Conservation (phyloP, 1,140 invertebrate genomes). For the Drosophila biarmipes region DNA sequence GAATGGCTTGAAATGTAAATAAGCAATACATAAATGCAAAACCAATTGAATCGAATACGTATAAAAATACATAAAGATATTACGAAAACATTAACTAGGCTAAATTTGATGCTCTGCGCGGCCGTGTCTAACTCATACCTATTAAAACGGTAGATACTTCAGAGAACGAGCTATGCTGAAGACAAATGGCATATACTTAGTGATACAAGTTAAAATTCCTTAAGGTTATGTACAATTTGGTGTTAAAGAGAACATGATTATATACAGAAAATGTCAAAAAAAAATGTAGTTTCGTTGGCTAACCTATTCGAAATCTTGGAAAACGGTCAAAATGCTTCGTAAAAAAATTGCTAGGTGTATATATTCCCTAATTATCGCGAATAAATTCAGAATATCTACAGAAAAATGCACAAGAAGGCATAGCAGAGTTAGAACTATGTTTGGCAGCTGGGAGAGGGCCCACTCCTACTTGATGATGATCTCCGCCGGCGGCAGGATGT, state of each 20-base stretch:
- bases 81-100: conserved; percentile 1
- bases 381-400: conserved; percentile 44
- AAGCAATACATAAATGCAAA: not conserved
- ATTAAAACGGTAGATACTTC: not conserved
- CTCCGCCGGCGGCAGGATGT: conserved; percentile 85
- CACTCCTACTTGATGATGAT: conserved; percentile 85
- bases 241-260: conserved; percentile 5
- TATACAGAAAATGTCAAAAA: conserved; percentile 20
- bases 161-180: conserved; percentile 26
- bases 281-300: not conserved
- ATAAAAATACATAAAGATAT: conserved; percentile 6
- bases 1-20: not conserved
- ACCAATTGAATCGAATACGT: not conserved
- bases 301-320: conserved; percentile 4
- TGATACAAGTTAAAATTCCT: not conserved
- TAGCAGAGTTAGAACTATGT: not conserved
- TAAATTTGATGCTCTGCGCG: conserved; percentile 22
- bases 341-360: not conserved
- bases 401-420: conserved; percentile 10
- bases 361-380: conserved; percentile 6
- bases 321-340: not conserved
- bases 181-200: conserved; percentile 37
- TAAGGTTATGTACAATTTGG: conserved; percentile 30
- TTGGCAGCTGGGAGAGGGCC: conserved; percentile 2
- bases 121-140: conserved; percentile 12